Evolutionary conservation across 2,888 invertebrate species (phyloP), one percentile per base, ranked within the genome.

Genomic region (Arge pagana): DNA sequence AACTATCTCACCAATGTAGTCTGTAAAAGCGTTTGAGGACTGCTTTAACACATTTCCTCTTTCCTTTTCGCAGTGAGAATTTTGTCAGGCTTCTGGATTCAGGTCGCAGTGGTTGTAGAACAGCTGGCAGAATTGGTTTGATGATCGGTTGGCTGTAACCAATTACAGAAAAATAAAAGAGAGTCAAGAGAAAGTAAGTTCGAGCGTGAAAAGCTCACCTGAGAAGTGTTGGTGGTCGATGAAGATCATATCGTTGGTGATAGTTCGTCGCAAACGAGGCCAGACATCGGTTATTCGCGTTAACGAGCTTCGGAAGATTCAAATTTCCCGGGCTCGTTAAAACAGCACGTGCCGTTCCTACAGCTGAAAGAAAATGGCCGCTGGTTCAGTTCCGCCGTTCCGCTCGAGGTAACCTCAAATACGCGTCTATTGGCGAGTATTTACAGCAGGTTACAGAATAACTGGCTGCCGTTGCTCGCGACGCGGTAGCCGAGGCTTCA

Each of bases 1-100:
- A n/a, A n/a, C n/a, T n/a, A 23, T 13, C 56, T 67, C 63, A 76
- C 91, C 93, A 94, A 65, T 89, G 77, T 8, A 96, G 78, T 54
- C 95, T 83, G 64, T 85, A 90, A 73, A 95, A 96, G 62, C 93
- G 81, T 48, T 79, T 78, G 0, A 86, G 26, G 1, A 87, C 91
- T 2, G 87, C 80, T 66, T 85, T 86, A 0, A 87, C 88, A 0
- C 87, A 78, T 77, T 88, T 89, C 58, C 90, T 82, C 77, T 88
- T 91, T 1, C 93, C 93, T 67, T 82, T 86, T 36, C 78, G 79
- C 3, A 83, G 67, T 28, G 91, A 89, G 73, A 83, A 91, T 70
- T 91, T 90, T 1, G 84, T 89, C 1, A 91, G 78, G n/a, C 82
- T 83, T 67, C 92, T 78, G 0, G 58, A 60, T 35, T 68, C 64